Conservation (phyloP, 2,797 vertebrate species). For the Australoheros facetus region DNA sequence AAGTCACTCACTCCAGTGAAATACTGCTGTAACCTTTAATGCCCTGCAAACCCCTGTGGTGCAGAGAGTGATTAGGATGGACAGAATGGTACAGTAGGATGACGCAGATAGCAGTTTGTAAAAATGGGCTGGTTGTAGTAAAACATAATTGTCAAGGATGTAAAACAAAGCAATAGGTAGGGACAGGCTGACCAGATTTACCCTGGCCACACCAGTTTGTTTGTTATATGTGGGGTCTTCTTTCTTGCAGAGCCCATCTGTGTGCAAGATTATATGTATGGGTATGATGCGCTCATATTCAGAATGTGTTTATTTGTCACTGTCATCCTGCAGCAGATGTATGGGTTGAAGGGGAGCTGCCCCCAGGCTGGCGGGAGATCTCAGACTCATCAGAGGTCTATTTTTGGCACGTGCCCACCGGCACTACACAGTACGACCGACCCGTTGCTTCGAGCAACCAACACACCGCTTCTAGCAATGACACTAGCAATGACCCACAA, state of each 20-base stretch:
- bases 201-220: slow-evolving; percentile 37
- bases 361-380: slow-evolving; percentile 94
- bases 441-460: slow-evolving; percentile 78
- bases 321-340: slow-evolving; percentile 83
- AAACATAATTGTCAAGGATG: neutral
- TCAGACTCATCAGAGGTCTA: slow-evolving; percentile 90
- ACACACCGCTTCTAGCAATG: slow-evolving; percentile 28
- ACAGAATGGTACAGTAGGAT: slow-evolving; percentile 13
- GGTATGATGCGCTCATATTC: neutral
- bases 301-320: slow-evolving; percentile 21
- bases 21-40: slow-evolving; percentile 54
- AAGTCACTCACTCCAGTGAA: slow-evolving; percentile 35
- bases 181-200: slow-evolving; percentile 69
- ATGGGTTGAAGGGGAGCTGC: slow-evolving; percentile 91
- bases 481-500: slow-evolving; percentile 64
- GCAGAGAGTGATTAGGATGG: slow-evolving; percentile 44
- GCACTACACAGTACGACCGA: slow-evolving; percentile 92
- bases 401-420: slow-evolving; percentile 96
- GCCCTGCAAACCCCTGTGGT: slow-evolving; percentile 54
- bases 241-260: neutral
- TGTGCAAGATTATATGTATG: neutral
- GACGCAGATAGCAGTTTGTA: slow-evolving; percentile 37
- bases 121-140: slow-evolving; percentile 7
- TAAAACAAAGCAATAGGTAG: slow-evolving; percentile 35
- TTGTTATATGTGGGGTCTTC: neutral